Evolutionary conservation across 2,113 vertebrate genomes (phyloP).

Genomic region (Melanerpes aurifrons): DNA sequence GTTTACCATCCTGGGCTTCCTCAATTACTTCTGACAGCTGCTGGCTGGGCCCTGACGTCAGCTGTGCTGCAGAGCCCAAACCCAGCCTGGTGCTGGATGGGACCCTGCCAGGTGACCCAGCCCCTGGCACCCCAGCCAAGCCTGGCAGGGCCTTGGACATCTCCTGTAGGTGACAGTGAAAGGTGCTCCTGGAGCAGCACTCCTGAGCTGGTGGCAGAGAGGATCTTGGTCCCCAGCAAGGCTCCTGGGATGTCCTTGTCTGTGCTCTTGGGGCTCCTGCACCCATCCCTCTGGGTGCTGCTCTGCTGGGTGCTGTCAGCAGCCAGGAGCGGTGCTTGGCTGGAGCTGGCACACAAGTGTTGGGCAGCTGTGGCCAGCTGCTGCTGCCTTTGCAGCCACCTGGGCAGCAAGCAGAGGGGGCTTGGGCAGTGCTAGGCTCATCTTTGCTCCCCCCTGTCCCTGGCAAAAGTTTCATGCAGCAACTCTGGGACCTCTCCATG

Average conservation of each 20-base stretch:
- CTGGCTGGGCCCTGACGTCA: constrained; percentile 52
- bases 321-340: background rate
- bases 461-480: fast-evolving
- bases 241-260: background rate
- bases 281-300: background rate
- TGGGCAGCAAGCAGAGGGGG: background rate
- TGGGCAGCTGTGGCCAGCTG: background rate
- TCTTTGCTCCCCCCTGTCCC: background rate
- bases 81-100: background rate
- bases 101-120: fast-evolving
- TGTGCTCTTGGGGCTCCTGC: background rate
- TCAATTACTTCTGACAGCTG: constrained; percentile 70
- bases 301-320: background rate
- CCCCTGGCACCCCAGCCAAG: background rate
- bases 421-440: fast-evolving
- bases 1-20: constrained; percentile 47
- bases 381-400: background rate
- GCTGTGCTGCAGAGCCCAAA: background rate
- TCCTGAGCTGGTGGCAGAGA: fast-evolving
- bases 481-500: fast-evolving
- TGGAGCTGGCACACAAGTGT: background rate
- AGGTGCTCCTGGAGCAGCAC: fast-evolving
- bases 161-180: background rate
- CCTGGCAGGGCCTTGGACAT: background rate
- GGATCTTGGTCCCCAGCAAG: background rate